A percentile compares a stretch with the other conserved stretches of the same genome.
These are phyloP conservation scores for Torymus auratus DNA, from an alignment of 2,888 invertebrate genomes.

Conservation along the genomic window DNA sequence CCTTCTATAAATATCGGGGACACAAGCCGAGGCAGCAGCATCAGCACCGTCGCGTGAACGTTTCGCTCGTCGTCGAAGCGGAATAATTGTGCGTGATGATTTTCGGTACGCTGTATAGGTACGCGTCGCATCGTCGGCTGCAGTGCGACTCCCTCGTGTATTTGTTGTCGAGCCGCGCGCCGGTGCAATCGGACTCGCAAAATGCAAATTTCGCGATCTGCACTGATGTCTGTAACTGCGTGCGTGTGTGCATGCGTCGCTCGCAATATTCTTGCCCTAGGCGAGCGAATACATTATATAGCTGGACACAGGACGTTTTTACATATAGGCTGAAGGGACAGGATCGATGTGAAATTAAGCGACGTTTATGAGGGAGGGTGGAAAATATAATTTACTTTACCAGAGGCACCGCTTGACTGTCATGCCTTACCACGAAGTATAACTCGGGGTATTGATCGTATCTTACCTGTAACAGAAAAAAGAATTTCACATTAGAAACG, in stretches of 20 bases:
- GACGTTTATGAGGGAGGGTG: constrained; percentile 10
- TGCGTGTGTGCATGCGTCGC: no score
- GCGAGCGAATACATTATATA: background rate
- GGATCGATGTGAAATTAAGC: constrained; percentile 9
- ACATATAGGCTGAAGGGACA: background rate
- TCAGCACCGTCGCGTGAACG: background rate
- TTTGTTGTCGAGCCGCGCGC: no score
- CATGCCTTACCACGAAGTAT: constrained; percentile 7
- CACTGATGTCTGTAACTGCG: no score
- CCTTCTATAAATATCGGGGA: constrained; percentile 39
- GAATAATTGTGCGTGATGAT: constrained; percentile 44
- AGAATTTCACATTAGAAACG: constrained; percentile 6
- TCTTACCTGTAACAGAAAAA: constrained; percentile 47
- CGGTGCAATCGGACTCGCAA: no score
- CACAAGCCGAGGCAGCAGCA: background rate
- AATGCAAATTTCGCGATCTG: background rate
- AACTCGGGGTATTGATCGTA: constrained; percentile 17
- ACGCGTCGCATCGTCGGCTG: no score
- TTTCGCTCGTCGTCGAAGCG: background rate
- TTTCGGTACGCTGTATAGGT: background rate
- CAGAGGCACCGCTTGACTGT: background rate
- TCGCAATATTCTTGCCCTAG: no score
- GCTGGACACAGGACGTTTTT: background rate
- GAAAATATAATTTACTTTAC: constrained; percentile 46
- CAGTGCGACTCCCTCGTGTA: no score